These are phyloP conservation scores for Macaria liturata DNA, from an alignment of 2,888 invertebrate species.

Conservation along the genomic window DNA sequence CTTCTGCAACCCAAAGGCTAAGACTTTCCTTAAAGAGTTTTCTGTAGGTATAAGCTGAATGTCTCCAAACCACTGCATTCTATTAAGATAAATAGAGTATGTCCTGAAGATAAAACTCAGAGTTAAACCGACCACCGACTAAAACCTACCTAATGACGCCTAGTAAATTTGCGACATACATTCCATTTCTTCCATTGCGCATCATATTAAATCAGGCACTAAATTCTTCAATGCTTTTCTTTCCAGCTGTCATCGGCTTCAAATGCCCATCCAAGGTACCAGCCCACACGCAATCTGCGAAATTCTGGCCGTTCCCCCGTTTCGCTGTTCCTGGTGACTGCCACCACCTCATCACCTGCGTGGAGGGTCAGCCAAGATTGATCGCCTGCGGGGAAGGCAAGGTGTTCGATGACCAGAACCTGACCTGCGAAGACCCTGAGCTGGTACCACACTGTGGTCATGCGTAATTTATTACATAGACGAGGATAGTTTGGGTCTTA, in stretches of 20 bases:
- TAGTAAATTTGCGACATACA: too few species aligned
- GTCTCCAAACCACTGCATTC: too few species aligned
- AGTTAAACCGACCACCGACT: too few species aligned
- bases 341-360: slow-evolving; percentile 94
- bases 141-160: too few species aligned
- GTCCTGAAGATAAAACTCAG: too few species aligned
- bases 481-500: slow-evolving; percentile 10
- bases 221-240: slow-evolving; percentile 5
- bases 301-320: slow-evolving; percentile 96
- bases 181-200: too few species aligned
- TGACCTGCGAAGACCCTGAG: slow-evolving; percentile 93
- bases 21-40: too few species aligned
- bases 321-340: slow-evolving; percentile 95
- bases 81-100: too few species aligned
- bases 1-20: too few species aligned
- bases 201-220: too few species aligned
- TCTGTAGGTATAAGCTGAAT: too few species aligned
- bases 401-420: slow-evolving; percentile 91
- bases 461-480: slow-evolving; percentile 47
- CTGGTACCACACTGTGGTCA: slow-evolving; percentile 76
- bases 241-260: slow-evolving; percentile 93
- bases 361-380: slow-evolving; percentile 93
- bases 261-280: slow-evolving; percentile 95
- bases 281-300: slow-evolving; percentile 90
- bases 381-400: slow-evolving; percentile 94